These are phyloP conservation scores for Drosophila anomalata DNA, from an alignment of 2,888 invertebrate species.

Conservation along the genomic window DNA sequence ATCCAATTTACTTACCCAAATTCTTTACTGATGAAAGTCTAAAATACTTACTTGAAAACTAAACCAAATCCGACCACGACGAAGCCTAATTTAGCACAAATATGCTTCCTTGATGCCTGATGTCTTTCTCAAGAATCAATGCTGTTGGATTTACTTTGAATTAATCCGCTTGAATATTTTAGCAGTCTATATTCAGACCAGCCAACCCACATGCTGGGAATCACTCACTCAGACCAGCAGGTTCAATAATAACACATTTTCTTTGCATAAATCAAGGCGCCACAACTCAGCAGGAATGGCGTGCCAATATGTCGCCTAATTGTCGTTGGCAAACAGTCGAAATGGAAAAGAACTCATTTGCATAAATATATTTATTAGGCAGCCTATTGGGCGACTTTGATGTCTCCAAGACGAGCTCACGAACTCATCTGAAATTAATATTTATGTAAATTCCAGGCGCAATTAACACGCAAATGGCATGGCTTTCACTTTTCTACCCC, in stretches of 20 bases:
- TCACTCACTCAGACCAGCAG: conserved; percentile 48
- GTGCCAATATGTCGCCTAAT: conserved; percentile 53
- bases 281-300: conserved; percentile 26
- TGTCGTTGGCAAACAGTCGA: conserved; percentile 47
- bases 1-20: not conserved
- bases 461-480: conserved; percentile 60
- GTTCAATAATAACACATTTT: conserved; percentile 40
- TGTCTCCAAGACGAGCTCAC: conserved; percentile 39
- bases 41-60: not conserved
- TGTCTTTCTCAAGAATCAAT: not conserved
- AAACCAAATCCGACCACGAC: not conserved
- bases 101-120: not conserved
- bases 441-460: conserved; percentile 45
- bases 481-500: conserved; percentile 59
- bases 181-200: not conserved
- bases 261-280: conserved; percentile 60
- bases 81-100: not conserved
- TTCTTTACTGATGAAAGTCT: not conserved
- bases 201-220: conserved; percentile 43
- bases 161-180: conserved; percentile 2
- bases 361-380: conserved; percentile 65
- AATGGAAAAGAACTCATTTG: conserved; percentile 61
- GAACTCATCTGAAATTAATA: conserved; percentile 41
- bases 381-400: conserved; percentile 56
- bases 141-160: not conserved